Percentiles rank a stretch among this genome's conserved stretches.
Conservation (phyloP, 1,140 invertebrate species). For the Elysia chlorotica region DNA sequence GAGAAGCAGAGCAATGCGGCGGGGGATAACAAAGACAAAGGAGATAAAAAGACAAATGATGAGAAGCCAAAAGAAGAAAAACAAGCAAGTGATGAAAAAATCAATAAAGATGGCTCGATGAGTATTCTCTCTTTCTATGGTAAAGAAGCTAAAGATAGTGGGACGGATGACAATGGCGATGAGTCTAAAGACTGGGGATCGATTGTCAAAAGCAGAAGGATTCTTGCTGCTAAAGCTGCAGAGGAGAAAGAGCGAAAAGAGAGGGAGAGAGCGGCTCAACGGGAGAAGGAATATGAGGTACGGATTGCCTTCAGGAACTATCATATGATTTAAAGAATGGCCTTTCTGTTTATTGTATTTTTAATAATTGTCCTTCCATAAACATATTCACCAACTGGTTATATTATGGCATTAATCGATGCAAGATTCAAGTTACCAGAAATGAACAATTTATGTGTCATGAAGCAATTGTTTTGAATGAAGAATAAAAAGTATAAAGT, state of each 20-base stretch:
- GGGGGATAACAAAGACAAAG: slow-evolving; percentile 1
- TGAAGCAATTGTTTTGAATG: no score
- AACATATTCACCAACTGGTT: no score
- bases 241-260: slow-evolving; percentile 45
- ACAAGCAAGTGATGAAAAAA: slow-evolving; percentile 19
- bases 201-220: slow-evolving; percentile 48
- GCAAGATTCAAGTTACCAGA: no score
- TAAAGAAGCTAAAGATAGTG: slow-evolving; percentile 25
- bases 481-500: no score
- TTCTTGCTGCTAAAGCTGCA: slow-evolving; percentile 42
- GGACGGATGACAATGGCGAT: no score
- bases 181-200: slow-evolving; percentile 43
- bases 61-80: slow-evolving; percentile 26
- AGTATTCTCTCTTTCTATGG: background rate
- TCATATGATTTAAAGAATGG: no score
- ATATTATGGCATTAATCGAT: no score
- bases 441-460: no score
- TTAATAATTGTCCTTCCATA: no score
- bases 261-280: slow-evolving; percentile 29
- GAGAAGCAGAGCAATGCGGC: slow-evolving; percentile 22
- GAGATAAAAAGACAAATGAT: slow-evolving; percentile 24
- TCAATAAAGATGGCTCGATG: background rate
- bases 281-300: slow-evolving; percentile 28
- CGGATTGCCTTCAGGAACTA: background rate
- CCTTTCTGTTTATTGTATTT: no score